phyloP scores from a whole-genome alignment of 1,140 invertebrate genomes.

The Cherax destructor region DNA sequence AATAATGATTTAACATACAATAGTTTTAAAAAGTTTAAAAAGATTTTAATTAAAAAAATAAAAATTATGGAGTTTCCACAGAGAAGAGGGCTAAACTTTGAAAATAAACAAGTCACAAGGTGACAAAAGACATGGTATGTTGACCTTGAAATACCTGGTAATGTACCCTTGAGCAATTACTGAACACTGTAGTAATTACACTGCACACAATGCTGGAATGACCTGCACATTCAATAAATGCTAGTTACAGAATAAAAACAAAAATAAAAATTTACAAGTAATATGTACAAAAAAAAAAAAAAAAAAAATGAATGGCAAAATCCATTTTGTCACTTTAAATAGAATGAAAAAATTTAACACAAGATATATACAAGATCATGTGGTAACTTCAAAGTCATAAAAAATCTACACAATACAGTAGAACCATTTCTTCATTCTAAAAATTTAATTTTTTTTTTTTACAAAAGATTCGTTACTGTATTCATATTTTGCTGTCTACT shows the following conservation, averaged over 20 bases:
- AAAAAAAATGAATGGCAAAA: slow-evolving; percentile 1
- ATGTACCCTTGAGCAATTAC: slow-evolving; percentile 7
- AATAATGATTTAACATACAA: neutral
- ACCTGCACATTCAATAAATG: slow-evolving; percentile 2
- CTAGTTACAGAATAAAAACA: slow-evolving; percentile 4
- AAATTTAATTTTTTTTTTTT: neutral
- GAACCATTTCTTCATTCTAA: neutral
- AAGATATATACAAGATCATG: neutral
- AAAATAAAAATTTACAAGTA: neutral
- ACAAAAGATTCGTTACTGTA: neutral
- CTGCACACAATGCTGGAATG: slow-evolving; percentile 3
- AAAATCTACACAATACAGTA: too few species aligned
- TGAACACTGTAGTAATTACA: neutral
- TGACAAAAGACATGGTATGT: neutral
- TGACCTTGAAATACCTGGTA: neutral
- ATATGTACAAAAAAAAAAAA: neutral
- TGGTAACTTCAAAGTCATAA: neutral
- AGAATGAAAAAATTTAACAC: neutral
- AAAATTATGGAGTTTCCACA: neutral
- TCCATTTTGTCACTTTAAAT: slow-evolving; percentile 2
- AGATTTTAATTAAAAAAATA: too few species aligned
- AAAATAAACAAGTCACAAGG: neutral
- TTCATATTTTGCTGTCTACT: neutral
- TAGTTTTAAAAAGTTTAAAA: too few species aligned
- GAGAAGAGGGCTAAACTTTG: neutral